These are phyloP conservation scores for Biston stratarius DNA, from an alignment of 2,888 invertebrate genomes.

Conservation along the genomic window DNA sequence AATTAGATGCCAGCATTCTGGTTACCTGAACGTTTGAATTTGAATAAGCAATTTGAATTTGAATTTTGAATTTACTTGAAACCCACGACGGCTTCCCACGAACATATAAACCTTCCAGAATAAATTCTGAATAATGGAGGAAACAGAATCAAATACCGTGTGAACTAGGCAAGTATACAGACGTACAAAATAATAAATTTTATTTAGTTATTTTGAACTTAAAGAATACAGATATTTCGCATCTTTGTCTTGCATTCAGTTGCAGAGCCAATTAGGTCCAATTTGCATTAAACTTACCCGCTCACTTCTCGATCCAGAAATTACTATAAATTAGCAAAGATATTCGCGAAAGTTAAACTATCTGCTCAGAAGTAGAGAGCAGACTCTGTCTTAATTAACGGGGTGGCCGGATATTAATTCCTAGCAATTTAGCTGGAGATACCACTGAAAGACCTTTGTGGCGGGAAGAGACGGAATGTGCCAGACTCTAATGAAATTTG, in stretches of 20 bases:
- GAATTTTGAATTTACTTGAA: too few species aligned
- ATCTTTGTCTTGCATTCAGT: slow-evolving; percentile 18
- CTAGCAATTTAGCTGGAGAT: slow-evolving; percentile 60
- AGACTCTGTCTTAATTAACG: slow-evolving; percentile 64
- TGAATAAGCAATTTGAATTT: too few species aligned
- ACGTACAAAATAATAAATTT: too few species aligned
- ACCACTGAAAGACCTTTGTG: slow-evolving; percentile 53
- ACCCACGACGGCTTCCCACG: too few species aligned
- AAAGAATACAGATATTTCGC: not conserved
- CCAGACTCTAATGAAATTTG: slow-evolving; percentile 30
- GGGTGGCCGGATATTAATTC: slow-evolving; percentile 68
- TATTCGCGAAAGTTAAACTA: slow-evolving; percentile 44
- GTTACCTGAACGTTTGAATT: too few species aligned
- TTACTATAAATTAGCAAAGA: slow-evolving; percentile 47
- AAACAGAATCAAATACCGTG: too few species aligned
- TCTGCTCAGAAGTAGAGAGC: slow-evolving; percentile 56
- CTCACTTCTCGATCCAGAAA: slow-evolving; percentile 38
- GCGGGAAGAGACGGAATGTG: slow-evolving; percentile 38
- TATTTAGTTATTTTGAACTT: not conserved
- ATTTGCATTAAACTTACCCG: slow-evolving; percentile 37
- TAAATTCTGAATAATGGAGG: too few species aligned
- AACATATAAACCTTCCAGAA: too few species aligned
- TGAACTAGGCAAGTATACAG: too few species aligned
- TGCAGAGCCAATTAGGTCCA: slow-evolving; percentile 26
- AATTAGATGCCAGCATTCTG: too few species aligned